phyloP scores from a whole-genome alignment of 2,797 vertebrate species.

The Mormyrus proboscirostris region DNA sequence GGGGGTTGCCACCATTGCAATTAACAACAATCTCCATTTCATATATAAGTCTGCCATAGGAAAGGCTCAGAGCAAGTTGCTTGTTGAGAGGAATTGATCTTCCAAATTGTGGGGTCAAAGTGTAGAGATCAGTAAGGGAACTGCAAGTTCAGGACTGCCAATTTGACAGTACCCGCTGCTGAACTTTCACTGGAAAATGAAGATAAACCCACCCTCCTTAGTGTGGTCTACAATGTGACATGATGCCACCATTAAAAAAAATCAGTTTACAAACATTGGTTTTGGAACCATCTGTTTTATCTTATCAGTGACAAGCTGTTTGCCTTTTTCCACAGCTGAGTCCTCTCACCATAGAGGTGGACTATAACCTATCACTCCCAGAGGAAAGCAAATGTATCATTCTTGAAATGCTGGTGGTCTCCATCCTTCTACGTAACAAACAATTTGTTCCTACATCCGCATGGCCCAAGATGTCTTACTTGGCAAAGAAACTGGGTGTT shows the following conservation, averaged over 20 bases:
- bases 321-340: conserved; percentile 61
- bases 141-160: conserved; percentile 35
- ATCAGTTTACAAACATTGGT: conserved; percentile 14
- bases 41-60: conserved; percentile 51
- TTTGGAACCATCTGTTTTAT: conserved; percentile 41
- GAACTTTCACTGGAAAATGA: not conserved
- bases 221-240: conserved; percentile 57
- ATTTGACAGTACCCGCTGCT: not conserved
- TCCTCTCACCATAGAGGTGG: conserved; percentile 43
- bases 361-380: conserved; percentile 49
- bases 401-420: conserved; percentile 39
- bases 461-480: not conserved
- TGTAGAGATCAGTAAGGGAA: conserved; percentile 41
- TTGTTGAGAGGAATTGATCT: conserved; percentile 57
- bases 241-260: conserved; percentile 65
- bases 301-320: conserved; percentile 68
- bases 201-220: conserved; percentile 22
- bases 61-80: conserved; percentile 35
- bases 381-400: conserved; percentile 40
- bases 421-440: conserved; percentile 6
- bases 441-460: not conserved
- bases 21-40: conserved; percentile 50
- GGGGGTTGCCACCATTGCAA: not conserved
- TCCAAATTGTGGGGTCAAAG: conserved; percentile 56
- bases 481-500: not conserved